Conservation (phyloP, 2,797 vertebrate species). For the Sphenopsis melanotis region DNA sequence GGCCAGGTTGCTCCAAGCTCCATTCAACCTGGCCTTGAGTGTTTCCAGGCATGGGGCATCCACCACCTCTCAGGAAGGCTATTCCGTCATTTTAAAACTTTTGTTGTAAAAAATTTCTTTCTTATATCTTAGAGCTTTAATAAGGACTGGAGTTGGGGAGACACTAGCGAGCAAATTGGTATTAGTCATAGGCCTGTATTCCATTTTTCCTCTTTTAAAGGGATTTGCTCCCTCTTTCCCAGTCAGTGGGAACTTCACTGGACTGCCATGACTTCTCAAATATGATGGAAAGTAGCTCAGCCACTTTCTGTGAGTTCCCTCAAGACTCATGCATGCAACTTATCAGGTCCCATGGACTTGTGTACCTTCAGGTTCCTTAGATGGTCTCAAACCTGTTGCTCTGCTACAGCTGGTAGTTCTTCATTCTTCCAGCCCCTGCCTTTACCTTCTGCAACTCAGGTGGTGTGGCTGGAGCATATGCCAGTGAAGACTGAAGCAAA, state of each 20-base stretch:
- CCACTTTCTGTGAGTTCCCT: neutral
- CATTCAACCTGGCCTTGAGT: neutral
- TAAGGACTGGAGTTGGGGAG: neutral
- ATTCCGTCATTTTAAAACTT: neutral
- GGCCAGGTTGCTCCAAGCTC: neutral
- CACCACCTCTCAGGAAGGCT: no score
- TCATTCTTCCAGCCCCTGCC: neutral
- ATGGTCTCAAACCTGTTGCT: neutral
- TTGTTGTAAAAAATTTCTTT: neutral
- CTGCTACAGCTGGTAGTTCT: neutral
- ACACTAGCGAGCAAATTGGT: accelerated
- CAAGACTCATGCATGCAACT: neutral
- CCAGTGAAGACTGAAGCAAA: neutral
- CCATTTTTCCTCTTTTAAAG: neutral
- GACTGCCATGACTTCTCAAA: neutral
- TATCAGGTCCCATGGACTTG: neutral
- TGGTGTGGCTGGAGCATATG: neutral
- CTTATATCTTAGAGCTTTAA: neutral
- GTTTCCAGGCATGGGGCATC: neutral
- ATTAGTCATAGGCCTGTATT: neutral
- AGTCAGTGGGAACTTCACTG: neutral
- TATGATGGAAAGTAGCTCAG: neutral
- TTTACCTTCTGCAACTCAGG: neutral
- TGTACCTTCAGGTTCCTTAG: neutral
- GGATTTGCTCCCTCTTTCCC: neutral